Evolutionary conservation across 1,140 invertebrate species (phyloP).

Genomic region (Amphibalanus amphitrite): DNA sequence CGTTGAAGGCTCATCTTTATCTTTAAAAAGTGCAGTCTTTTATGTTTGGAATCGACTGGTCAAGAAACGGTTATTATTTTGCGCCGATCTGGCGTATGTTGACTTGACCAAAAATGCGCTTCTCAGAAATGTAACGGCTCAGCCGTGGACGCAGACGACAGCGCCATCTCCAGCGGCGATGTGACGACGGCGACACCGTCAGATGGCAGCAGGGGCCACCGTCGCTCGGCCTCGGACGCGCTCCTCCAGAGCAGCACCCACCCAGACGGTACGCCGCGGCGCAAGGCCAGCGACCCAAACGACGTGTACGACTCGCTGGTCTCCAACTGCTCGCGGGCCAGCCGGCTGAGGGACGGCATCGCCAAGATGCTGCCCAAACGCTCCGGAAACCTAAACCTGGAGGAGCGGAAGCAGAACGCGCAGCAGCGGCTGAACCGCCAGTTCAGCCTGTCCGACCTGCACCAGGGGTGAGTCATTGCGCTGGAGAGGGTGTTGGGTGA

Average conservation of each 20-base stretch:
- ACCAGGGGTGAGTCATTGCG: neutral
- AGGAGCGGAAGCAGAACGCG: neutral
- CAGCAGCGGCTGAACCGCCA: neutral
- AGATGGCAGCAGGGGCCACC: neutral
- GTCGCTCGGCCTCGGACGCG: neutral
- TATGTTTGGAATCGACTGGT: too few species aligned
- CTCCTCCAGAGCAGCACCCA: too few species aligned
- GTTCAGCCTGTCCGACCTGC: neutral
- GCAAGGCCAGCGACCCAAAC: neutral
- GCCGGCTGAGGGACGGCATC: neutral
- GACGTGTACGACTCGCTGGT: neutral
- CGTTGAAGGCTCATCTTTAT: too few species aligned
- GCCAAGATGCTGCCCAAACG: neutral
- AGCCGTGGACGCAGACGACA: neutral
- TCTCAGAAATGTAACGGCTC: neutral
- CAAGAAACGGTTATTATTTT: too few species aligned
- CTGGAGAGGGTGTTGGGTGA: too few species aligned
- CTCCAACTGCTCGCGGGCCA: neutral
- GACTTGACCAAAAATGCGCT: too few species aligned
- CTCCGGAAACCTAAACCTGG: neutral
- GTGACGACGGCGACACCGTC: neutral
- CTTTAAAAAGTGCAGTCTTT: too few species aligned
- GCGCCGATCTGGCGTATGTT: too few species aligned
- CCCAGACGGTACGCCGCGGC: too few species aligned
- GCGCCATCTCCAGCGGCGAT: neutral